Percentiles rank a stretch among this genome's conserved stretches.
Evolutionary conservation across 2,888 invertebrate genomes (phyloP).

Genomic region (Baronia brevicornis): DNA sequence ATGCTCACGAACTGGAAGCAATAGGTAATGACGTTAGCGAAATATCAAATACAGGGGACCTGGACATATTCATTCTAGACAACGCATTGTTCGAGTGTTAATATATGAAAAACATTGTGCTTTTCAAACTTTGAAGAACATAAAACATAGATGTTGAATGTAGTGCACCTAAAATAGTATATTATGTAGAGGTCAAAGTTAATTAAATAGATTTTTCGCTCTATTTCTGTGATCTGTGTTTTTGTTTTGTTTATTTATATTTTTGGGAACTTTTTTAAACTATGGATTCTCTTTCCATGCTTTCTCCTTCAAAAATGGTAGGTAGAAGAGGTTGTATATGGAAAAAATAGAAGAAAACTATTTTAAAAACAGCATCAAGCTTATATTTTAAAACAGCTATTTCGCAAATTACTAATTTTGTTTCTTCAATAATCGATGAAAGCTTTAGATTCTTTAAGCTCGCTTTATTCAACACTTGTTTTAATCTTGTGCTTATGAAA

Average conservation of each 20-base stretch:
- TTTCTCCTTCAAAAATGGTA: slow-evolving; percentile 73
- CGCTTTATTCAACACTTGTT: no score
- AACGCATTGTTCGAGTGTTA: slow-evolving; percentile 4
- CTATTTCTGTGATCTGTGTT: slow-evolving; percentile 25
- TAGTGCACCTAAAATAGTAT: slow-evolving; percentile 5
- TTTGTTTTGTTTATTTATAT: slow-evolving; percentile 22
- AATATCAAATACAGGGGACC: slow-evolving; percentile 8
- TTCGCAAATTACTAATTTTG: slow-evolving; percentile 3
- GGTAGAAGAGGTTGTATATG: slow-evolving; percentile 74
- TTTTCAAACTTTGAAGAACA: no score
- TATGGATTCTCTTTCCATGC: slow-evolving; percentile 73
- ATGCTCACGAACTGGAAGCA: slow-evolving; percentile 13
- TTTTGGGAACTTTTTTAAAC: slow-evolving; percentile 48
- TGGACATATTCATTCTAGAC: slow-evolving; percentile 13
- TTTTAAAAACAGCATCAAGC: slow-evolving; percentile 22
- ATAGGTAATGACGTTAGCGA: slow-evolving; percentile 8
- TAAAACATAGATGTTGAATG: slow-evolving; percentile 1
- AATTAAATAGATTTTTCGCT: slow-evolving; percentile 14
- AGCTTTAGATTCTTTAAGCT: slow-evolving; percentile 8
- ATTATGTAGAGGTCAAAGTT: slow-evolving; percentile 5
- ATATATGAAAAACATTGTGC: slow-evolving; percentile 1
- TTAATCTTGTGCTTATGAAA: no score
- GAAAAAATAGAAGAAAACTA: slow-evolving; percentile 46
- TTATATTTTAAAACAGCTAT: slow-evolving; percentile 20
- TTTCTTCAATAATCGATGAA: slow-evolving; percentile 3